Base-by-base conservation (phyloP, 2,113 vertebrate genomes). In the Egretta garzetta region DNA sequence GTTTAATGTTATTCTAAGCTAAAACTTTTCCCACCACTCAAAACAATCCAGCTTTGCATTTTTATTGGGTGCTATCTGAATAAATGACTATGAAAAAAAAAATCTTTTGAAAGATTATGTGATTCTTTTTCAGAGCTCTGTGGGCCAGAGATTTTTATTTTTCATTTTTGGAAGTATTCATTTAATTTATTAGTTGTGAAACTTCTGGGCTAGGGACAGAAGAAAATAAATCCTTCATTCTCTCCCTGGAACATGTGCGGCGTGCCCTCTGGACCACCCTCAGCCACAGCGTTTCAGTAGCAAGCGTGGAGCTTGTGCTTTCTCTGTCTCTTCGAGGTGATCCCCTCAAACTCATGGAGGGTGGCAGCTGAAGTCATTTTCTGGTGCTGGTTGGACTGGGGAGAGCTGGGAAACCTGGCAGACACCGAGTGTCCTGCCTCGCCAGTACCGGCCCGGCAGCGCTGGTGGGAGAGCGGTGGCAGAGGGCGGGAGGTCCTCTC, bases 161-260 rank as follows among this genome's bases (percentile, higher is more conserved):
- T 73, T 43, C 10, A 47, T 70, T 93, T 92, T 95, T 95, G 53
- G 43, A 93, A 93, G 39, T 86, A 96, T 72, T 94, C 7, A 73
- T 95, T 93, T 82, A 93, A 97, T 96, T 90, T 96, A 92, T 95
- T 88, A n/a, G 79, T 94, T 86, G 89, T 50, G 77, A 97, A 82
- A 86, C 41, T 88, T 70, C 35, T 73, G 82, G 45, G n/a, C 66
- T 88, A 41, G 74, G 88, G 66, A 83, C 71, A 92, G 90, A 94
- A 95, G 43, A 71, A 87, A 95, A 94, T 90, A 95, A 93, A 92
- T 93, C 85, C 74, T 94, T 94, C 74, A 55, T 73, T 80, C 62
- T 63, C 62, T 94, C 79, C 71, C 49, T 80, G 74, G 50, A 96
- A 90, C 49, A 91, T 41, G 70, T 82, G 90, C 9, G 39, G 19